Evolutionary conservation across 1,140 invertebrate species (phyloP), one percentile per base, ranked within the genome.

Genomic region (Drosophila orena): DNA sequence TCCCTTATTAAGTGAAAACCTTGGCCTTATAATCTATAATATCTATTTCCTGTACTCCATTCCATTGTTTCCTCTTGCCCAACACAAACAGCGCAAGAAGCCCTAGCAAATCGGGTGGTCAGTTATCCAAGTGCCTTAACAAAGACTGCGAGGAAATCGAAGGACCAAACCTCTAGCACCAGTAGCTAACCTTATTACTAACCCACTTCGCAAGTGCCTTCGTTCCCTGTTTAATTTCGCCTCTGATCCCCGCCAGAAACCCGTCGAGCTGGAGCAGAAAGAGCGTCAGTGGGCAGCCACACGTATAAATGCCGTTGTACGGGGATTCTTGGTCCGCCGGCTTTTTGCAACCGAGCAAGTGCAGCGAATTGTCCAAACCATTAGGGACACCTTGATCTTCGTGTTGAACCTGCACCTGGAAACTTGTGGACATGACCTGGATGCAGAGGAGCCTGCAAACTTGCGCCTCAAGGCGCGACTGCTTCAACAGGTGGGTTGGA

Each of bases 271-370:
- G 37, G 35, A 52, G 20, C 40, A 40, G 52, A 34, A 52, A 37
- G 52, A 59, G 15, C 35, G 38, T 14, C 60, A 84, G 27, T 17
- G 59, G 49, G 96, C 96, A n/a, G 95, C 94, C 35, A 94, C 93
- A 37, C 93, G 93, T 50, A 95, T 98, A 58, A 95, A 95, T 69
- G 96, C 97, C 22, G 94, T 94, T 80, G 95, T 94, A n/a, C 95
- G 95, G 86, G 97, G 97, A 3, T 98, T 95, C 91, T 93, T 98
- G 56, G 95, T 95, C 34, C 94, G 97, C 43, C 94, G 97, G 66
- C 93, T 98, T 40, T 94, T 98, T 92, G 93, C 93, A 55, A 97
- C 97, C 1, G 96, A 97, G 84, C 95, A 96, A 78, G 95, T 98
- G 3, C 95, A 97, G 90, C 93, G 93, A 38, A 94, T 97, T 14